phyloP scores from a whole-genome alignment of 2,888 invertebrate genomes.

The Aphelenchoides bicaudatus region DNA sequence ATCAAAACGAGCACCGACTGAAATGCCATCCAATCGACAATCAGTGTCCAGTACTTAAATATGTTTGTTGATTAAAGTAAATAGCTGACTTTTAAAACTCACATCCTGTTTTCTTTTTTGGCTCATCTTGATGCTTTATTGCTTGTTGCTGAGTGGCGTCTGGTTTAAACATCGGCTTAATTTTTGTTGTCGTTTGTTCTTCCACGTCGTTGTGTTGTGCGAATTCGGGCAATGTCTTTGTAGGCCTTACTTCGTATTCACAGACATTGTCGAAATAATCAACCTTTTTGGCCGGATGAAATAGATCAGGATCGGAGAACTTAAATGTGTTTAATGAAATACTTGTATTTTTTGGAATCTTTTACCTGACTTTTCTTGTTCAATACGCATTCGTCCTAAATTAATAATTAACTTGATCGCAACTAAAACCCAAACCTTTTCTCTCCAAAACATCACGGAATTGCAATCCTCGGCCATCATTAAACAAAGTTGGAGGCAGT shows the following conservation, averaged over 20 bases:
- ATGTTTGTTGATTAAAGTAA: conserved; percentile 8
- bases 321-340: too few relatives aligned
- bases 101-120: conserved; percentile 9
- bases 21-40: conserved; percentile 53
- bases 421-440: conserved; percentile 26
- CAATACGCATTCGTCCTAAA: conserved; percentile 55
- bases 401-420: neutral
- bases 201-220: conserved; percentile 3
- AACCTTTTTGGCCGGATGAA: conserved; percentile 40
- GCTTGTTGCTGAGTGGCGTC: too few relatives aligned
- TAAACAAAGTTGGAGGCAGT: conserved; percentile 48
- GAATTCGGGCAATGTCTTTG: neutral
- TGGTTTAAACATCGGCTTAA: conserved; percentile 19
- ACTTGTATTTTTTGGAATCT: too few relatives aligned
- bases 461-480: conserved; percentile 58
- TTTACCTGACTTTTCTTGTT: conserved; percentile 48
- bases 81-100: neutral
- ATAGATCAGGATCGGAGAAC: conserved; percentile 48
- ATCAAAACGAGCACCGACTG: conserved; percentile 43
- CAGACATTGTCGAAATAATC: conserved; percentile 58
- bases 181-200: conserved; percentile 4
- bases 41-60: conserved; percentile 49
- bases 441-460: conserved; percentile 49
- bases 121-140: too few relatives aligned
- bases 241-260: conserved; percentile 21